Conservation (phyloP, 2,888 invertebrate species). For the Papilio elwesi region DNA sequence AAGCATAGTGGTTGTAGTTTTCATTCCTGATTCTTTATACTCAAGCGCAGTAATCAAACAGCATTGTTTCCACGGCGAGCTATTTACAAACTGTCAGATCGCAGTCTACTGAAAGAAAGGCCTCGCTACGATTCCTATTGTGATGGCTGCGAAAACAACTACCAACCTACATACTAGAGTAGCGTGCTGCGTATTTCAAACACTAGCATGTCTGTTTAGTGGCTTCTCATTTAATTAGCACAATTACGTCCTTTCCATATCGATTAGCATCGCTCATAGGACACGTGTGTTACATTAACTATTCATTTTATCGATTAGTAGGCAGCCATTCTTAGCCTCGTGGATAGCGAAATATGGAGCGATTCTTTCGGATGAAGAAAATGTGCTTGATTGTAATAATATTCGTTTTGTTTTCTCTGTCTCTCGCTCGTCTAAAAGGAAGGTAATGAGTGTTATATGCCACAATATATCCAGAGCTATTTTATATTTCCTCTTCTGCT, state of each 20-base stretch:
- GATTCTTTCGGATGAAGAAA: neutral
- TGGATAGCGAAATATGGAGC: neutral
- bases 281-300: slow-evolving; percentile 19
- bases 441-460: no score
- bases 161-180: slow-evolving; percentile 37
- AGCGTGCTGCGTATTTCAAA: slow-evolving; percentile 11
- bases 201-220: slow-evolving; percentile 25
- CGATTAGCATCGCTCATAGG: slow-evolving; percentile 18
- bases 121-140: slow-evolving; percentile 42
- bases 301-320: slow-evolving; percentile 25
- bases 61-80: slow-evolving; percentile 57
- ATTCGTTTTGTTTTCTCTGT: no score
- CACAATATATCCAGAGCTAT: no score
- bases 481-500: no score
- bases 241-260: slow-evolving; percentile 22
- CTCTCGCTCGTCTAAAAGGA: no score
- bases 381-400: no score
- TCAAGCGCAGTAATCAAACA: slow-evolving; percentile 57
- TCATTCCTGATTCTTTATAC: slow-evolving; percentile 43
- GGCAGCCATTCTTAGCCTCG: neutral
- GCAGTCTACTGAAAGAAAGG: slow-evolving; percentile 54
- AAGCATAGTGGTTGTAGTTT: slow-evolving; percentile 25
- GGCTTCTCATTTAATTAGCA: slow-evolving; percentile 16
- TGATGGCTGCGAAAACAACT: slow-evolving; percentile 51
- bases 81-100: slow-evolving; percentile 64